Evolutionary conservation across 2,797 vertebrate species (phyloP).

Genomic region (Ataeniobius toweri): DNA sequence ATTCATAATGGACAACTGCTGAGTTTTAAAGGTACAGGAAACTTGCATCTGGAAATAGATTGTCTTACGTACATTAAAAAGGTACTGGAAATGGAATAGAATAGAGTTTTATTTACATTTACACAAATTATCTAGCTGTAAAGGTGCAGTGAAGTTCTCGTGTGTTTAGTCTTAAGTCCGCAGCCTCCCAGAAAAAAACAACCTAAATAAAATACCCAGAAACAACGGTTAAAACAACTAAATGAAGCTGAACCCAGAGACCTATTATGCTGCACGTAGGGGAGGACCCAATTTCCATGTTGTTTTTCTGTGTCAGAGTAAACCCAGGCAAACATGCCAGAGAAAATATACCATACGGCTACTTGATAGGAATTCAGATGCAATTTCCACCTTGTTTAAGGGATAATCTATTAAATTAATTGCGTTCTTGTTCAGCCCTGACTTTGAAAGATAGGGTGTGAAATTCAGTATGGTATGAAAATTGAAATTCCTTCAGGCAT

Average conservation of each 20-base stretch:
- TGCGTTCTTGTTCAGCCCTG: not conserved
- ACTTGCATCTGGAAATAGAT: too few relatives aligned
- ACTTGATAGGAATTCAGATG: not conserved
- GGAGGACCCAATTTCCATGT: not conserved
- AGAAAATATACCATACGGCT: not conserved
- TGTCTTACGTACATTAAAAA: not conserved
- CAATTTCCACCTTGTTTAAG: not conserved
- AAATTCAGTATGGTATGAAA: not conserved
- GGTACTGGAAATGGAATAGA: not conserved
- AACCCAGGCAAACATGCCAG: not conserved
- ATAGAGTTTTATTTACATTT: not conserved
- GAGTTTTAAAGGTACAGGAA: not conserved
- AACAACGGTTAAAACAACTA: not conserved
- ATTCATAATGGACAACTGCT: too few relatives aligned
- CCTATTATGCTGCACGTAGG: not conserved
- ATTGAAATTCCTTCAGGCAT: slow-evolving; percentile 6
- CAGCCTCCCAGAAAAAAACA: not conserved
- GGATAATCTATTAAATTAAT: not conserved
- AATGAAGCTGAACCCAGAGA: not conserved
- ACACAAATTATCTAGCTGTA: not conserved
- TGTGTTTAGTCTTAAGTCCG: not conserved
- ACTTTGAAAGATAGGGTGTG: not conserved
- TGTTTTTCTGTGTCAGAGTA: not conserved
- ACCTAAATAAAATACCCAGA: not conserved
- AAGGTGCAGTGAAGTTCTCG: not conserved